Percentiles rank a stretch among this genome's conserved stretches.
phyloP scores from a whole-genome alignment of 2,797 vertebrate species.

The Myotis myotis region DNA sequence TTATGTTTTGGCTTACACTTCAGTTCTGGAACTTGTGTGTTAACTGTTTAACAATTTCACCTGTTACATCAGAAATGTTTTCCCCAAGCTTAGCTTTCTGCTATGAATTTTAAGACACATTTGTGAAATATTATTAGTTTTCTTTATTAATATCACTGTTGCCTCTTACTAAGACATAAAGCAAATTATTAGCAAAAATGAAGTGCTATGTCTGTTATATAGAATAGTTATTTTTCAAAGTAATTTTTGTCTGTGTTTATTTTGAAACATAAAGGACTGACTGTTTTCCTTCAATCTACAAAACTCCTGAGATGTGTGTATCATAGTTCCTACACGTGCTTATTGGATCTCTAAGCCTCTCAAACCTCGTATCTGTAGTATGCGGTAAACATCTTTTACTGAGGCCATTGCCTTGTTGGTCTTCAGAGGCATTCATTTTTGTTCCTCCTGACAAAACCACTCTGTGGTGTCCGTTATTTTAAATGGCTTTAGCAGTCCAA shows the following conservation, averaged over 20 bases:
- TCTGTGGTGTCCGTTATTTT: not conserved
- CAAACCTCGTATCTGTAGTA: not conserved
- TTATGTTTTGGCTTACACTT: conserved; percentile 9
- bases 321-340: not conserved
- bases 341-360: not conserved
- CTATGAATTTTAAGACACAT: conserved; percentile 24
- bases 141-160: not conserved
- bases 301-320: not conserved
- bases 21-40: not conserved
- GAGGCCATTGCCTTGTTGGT: not conserved
- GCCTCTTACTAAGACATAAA: not conserved
- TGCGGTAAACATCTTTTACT: not conserved
- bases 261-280: not conserved
- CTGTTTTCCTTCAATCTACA: not conserved
- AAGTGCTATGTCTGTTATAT: not conserved
- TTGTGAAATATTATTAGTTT: not conserved
- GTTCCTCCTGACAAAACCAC: not conserved
- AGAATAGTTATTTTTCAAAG: not conserved
- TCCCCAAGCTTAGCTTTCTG: not conserved
- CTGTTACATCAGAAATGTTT: conserved; percentile 16
- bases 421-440: not conserved
- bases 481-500: not conserved
- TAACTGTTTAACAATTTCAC: not conserved
- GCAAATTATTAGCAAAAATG: not conserved
- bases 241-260: not conserved